These are phyloP conservation scores for Serilophus lunatus DNA, from an alignment of 2,113 vertebrate species.

Conservation along the genomic window DNA sequence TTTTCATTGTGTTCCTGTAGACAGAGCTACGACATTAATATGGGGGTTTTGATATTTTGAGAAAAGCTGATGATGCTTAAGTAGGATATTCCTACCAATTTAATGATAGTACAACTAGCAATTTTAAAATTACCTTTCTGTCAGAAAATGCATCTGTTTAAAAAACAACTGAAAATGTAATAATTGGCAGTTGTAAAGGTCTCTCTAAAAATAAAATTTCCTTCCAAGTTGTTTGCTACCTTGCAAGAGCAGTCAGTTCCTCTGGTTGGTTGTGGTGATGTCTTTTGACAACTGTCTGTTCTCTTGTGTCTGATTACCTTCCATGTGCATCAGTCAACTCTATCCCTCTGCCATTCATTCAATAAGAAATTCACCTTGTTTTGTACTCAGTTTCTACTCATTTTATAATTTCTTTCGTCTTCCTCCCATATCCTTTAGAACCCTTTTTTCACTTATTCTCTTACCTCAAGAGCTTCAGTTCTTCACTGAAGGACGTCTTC, in stretches of 20 bases:
- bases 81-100: not conserved
- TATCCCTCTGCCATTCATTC: not conserved
- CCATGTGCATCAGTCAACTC: not conserved
- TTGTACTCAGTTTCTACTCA: not conserved
- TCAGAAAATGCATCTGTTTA: not conserved
- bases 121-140: not conserved
- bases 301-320: not conserved
- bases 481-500: not conserved
- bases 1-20: not conserved
- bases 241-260: not conserved
- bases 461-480: not conserved
- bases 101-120: not conserved
- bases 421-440: not conserved
- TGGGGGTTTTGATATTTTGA: not conserved
- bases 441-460: not conserved
- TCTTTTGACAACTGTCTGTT: not conserved
- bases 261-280: not conserved
- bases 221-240: not conserved
- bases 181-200: not conserved
- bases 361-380: not conserved
- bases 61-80: not conserved
- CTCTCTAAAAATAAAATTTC: not conserved
- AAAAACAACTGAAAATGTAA: not conserved
- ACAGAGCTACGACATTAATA: not conserved
- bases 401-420: not conserved